phyloP scores from a whole-genome alignment of 2,797 vertebrate genomes.

The Cynodonichthys magdalenae region DNA sequence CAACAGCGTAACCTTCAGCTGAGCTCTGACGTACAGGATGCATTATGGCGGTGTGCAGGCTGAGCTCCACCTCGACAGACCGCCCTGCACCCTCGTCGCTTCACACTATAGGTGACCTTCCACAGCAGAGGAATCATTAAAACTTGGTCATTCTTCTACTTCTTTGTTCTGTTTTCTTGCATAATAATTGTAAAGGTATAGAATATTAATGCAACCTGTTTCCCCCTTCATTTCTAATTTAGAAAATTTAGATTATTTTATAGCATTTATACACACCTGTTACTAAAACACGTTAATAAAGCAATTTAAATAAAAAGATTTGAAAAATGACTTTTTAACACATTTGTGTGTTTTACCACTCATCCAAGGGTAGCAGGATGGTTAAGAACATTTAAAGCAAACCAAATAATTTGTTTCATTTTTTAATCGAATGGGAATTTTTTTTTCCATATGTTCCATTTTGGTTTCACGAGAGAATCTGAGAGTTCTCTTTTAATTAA shows the following conservation, averaged over 20 bases:
- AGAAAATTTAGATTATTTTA: background rate
- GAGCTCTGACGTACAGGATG: constrained; percentile 71
- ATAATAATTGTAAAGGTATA: background rate
- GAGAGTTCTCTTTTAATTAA: constrained; percentile 24
- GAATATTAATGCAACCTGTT: background rate
- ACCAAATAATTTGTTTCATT: background rate
- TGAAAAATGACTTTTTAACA: background rate
- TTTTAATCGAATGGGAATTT: background rate
- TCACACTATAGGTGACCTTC: constrained; percentile 20
- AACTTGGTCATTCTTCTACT: background rate
- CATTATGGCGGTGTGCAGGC: constrained; percentile 47
- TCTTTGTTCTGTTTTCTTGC: constrained; percentile 4
- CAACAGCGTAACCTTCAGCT: constrained; percentile 71
- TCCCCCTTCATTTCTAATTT: background rate
- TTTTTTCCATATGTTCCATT: constrained; percentile 4
- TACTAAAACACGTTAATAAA: background rate
- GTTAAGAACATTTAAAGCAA: background rate
- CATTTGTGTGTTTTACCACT: no score
- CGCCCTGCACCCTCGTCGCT: constrained; percentile 28
- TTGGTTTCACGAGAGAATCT: constrained; percentile 30
- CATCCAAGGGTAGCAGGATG: no score
- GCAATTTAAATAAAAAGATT: background rate
- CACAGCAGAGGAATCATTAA: constrained; percentile 14
- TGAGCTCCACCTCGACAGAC: constrained; percentile 29
- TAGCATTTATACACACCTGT: background rate